These are phyloP conservation scores for Porites cylindrica DNA, from an alignment of 92 coral and sea anemone genomes.

Conservation along the genomic window DNA sequence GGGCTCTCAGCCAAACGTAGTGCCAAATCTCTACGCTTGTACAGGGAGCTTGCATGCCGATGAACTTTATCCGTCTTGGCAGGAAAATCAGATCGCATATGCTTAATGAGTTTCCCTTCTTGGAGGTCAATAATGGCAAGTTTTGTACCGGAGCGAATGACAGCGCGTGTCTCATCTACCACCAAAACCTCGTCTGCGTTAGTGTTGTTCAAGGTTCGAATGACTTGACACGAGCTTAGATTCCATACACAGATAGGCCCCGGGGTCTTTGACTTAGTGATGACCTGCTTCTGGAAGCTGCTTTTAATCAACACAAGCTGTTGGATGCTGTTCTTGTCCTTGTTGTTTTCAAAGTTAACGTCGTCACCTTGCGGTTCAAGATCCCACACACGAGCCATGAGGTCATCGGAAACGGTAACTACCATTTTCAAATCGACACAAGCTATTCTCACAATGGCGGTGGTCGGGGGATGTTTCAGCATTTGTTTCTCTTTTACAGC, in stretches of 20 bases:
- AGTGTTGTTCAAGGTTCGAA: slow-evolving; percentile 91
- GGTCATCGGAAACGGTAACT: slow-evolving; percentile 93
- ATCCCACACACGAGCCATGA: slow-evolving; percentile 96
- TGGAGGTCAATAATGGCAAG: slow-evolving; percentile 95
- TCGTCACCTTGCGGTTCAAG: slow-evolving; percentile 84
- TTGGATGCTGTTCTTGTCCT: slow-evolving; percentile 84
- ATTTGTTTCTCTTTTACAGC: slow-evolving; percentile 92
- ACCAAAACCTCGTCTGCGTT: slow-evolving; percentile 96
- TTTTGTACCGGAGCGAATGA: slow-evolving; percentile 90
- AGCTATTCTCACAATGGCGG: slow-evolving; percentile 78
- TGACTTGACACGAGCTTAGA: slow-evolving; percentile 89
- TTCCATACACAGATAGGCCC: slow-evolving; percentile 99
- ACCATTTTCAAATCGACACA: slow-evolving; percentile 84
- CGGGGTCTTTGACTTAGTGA: slow-evolving; percentile 86
- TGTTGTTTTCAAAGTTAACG: slow-evolving; percentile 89
- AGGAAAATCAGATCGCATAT: slow-evolving; percentile 91
- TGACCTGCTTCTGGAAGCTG: slow-evolving; percentile 93
- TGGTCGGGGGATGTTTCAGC: slow-evolving; percentile 94
- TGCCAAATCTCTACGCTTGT: slow-evolving; percentile 97
- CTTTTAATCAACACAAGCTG: slow-evolving; percentile 83
- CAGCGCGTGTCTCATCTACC: slow-evolving; percentile 99
- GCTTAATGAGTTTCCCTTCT: slow-evolving; percentile 93
- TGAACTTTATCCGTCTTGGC: slow-evolving; percentile 84
- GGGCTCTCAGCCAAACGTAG: slow-evolving; percentile 96
- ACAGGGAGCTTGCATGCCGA: slow-evolving; percentile 97